These are phyloP conservation scores for Monodelphis domestica DNA, from an alignment of 2,797 vertebrate genomes.

Conservation along the genomic window DNA sequence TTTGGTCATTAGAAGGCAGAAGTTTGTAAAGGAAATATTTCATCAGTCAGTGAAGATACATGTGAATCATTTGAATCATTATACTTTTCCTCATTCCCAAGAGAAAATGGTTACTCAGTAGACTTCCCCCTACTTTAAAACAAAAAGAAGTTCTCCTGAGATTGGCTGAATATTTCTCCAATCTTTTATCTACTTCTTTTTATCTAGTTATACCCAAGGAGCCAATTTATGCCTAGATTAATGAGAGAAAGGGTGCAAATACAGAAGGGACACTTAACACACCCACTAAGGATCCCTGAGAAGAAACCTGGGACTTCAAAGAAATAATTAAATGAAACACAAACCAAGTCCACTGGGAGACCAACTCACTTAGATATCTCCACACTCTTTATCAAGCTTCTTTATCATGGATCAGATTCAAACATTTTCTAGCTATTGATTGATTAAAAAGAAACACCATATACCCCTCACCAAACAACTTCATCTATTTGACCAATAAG, in stretches of 20 bases:
- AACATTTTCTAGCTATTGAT: not conserved
- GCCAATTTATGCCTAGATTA: slow-evolving; percentile 6
- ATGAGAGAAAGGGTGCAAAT: not conserved
- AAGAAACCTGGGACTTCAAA: slow-evolving; percentile 7
- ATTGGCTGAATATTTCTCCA: not conserved
- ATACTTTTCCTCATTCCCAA: slow-evolving; percentile 3
- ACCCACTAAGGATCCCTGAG: not conserved
- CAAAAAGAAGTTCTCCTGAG: not conserved
- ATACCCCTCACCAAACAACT: not conserved
- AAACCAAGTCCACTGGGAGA: slow-evolving; percentile 7
- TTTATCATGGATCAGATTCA: not conserved
- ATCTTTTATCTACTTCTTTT: not conserved
- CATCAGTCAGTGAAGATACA: not conserved
- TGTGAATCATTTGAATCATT: not conserved
- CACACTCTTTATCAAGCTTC: not conserved
- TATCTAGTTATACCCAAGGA: not conserved
- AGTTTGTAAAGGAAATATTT: not conserved
- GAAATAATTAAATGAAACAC: slow-evolving; percentile 14
- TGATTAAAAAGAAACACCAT: not conserved
- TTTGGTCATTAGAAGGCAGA: not conserved
- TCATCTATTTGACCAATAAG: not conserved
- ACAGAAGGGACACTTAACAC: not conserved
- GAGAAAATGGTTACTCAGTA: not conserved
- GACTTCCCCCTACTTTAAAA: not conserved
- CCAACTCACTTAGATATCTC: not conserved